A percentile compares a stretch with the other conserved stretches of the same genome.
Conservation (phyloP, 53 echinoderm and acorn worm genomes). For the Patiria pectinifera region DNA sequence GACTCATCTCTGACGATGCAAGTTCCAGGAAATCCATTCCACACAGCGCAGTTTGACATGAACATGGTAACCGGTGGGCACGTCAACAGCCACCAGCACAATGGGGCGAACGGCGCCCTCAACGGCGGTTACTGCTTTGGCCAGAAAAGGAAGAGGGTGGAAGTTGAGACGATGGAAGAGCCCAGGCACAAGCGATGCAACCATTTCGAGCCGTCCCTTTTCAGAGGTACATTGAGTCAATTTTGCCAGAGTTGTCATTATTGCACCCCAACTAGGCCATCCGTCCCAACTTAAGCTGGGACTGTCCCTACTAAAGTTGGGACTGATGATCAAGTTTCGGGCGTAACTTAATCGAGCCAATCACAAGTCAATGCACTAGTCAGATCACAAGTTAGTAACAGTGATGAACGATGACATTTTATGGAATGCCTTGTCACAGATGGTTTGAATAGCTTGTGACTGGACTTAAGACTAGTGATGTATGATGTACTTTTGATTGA, state of each 20-base stretch:
- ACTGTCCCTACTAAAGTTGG: too few species aligned
- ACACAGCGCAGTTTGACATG: constrained; percentile 40
- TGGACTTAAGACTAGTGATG: too few species aligned
- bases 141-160: constrained; percentile 59
- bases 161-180: constrained; percentile 53
- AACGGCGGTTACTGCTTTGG: constrained; percentile 16
- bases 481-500: too few species aligned
- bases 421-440: too few species aligned
- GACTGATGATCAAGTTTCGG: too few species aligned
- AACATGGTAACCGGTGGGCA: not conserved
- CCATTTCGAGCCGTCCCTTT: not conserved
- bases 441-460: too few species aligned
- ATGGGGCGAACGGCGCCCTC: constrained; percentile 4
- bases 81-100: constrained; percentile 38
- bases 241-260: not conserved
- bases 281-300: too few species aligned
- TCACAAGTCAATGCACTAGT: too few species aligned
- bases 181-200: constrained; percentile 41
- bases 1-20: constrained; percentile 37
- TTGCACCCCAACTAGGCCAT: not conserved
- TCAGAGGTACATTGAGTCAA: constrained; percentile 20
- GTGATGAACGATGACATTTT: too few species aligned
- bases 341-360: too few species aligned
- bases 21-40: constrained; percentile 70
- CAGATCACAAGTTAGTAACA: too few species aligned